Evolutionary conservation across 30 jellyfish, hydroid and myxozoan genomes (phyloP).

Genomic region (Sanderia malayensis): DNA sequence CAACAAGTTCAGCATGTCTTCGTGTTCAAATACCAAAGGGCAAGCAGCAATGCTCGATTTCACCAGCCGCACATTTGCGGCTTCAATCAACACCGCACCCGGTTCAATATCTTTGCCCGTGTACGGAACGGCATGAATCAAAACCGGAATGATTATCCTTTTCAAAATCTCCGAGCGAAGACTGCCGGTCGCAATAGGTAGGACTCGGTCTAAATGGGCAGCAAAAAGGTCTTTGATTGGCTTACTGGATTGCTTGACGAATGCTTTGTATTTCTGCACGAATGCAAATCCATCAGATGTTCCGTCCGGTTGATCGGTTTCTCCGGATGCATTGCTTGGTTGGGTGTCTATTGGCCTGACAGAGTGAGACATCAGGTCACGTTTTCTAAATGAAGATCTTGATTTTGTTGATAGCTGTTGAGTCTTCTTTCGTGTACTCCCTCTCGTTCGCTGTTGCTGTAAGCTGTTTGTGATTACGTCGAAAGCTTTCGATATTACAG

Average conservation of each 20-base stretch:
- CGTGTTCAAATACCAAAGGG: background rate
- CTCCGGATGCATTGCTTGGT: background rate
- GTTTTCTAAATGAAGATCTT: background rate
- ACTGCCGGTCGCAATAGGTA: slow-evolving; percentile 26
- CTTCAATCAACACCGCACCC: too few relatives aligned
- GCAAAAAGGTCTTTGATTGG: slow-evolving; percentile 10
- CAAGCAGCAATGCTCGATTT: slow-evolving; percentile 3
- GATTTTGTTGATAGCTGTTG: background rate
- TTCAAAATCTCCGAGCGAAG: slow-evolving; percentile 33
- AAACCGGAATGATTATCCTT: slow-evolving; percentile 32
- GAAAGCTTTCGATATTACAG: background rate
- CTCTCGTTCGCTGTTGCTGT: background rate
- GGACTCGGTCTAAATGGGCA: slow-evolving; percentile 23
- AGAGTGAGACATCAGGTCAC: background rate
- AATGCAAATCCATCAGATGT: slow-evolving; percentile 17
- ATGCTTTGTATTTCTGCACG: slow-evolving; percentile 38
- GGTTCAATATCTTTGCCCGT: background rate
- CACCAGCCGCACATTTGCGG: background rate
- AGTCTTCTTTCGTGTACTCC: background rate
- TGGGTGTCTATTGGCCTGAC: background rate
- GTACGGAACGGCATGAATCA: slow-evolving; percentile 10
- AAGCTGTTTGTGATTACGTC: background rate
- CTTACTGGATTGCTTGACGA: slow-evolving; percentile 13
- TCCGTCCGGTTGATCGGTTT: slow-evolving; percentile 27
- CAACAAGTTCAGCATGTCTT: background rate